phyloP scores from a whole-genome alignment of 2,888 invertebrate species.

The Lasioglossum marginatum region DNA sequence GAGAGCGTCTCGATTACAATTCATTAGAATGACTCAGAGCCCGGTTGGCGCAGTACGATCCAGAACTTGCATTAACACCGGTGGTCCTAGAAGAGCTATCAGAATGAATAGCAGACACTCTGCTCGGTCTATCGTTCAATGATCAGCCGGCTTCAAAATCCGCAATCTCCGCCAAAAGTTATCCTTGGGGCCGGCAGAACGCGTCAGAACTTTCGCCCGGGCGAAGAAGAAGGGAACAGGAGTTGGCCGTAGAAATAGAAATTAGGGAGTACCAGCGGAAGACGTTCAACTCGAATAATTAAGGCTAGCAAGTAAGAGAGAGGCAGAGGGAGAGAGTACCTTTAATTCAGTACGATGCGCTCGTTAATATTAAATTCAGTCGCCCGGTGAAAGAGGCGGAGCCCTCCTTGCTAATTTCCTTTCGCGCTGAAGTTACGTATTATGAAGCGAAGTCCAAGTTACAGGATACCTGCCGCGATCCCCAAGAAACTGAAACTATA shows the following conservation, averaged over 20 bases:
- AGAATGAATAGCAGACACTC: slow-evolving; percentile 2
- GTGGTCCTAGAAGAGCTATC: slow-evolving; percentile 2
- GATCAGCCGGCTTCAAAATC: slow-evolving; percentile 28
- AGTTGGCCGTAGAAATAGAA: slow-evolving; percentile 59
- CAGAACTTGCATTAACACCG: slow-evolving; percentile 9
- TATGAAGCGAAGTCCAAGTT: slow-evolving; percentile 43
- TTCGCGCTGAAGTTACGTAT: slow-evolving; percentile 40
- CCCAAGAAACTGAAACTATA: slow-evolving; percentile 50
- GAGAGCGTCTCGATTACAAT: not conserved
- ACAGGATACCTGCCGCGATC: slow-evolving; percentile 14
- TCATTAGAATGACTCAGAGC: not conserved
- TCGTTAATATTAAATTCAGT: slow-evolving; percentile 69
- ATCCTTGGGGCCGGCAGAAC: not conserved
- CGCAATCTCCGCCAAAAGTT: slow-evolving; percentile 48
- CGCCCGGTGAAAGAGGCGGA: slow-evolving; percentile 28
- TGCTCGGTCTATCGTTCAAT: slow-evolving; percentile 8
- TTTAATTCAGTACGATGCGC: slow-evolving; percentile 62
- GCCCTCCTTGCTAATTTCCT: slow-evolving; percentile 50
- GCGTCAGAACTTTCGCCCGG: slow-evolving; percentile 31
- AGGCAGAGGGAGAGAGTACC: slow-evolving; percentile 22
- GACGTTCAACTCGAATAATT: slow-evolving; percentile 74
- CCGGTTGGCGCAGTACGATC: not conserved
- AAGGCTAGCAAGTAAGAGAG: slow-evolving; percentile 55
- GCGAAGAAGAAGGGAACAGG: slow-evolving; percentile 21
- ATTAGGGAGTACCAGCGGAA: slow-evolving; percentile 54